A percentile compares a stretch with the other conserved stretches of the same genome.
These are phyloP conservation scores for Cyclophora punctaria DNA, from an alignment of 2,888 invertebrate genomes.

Conservation along the genomic window DNA sequence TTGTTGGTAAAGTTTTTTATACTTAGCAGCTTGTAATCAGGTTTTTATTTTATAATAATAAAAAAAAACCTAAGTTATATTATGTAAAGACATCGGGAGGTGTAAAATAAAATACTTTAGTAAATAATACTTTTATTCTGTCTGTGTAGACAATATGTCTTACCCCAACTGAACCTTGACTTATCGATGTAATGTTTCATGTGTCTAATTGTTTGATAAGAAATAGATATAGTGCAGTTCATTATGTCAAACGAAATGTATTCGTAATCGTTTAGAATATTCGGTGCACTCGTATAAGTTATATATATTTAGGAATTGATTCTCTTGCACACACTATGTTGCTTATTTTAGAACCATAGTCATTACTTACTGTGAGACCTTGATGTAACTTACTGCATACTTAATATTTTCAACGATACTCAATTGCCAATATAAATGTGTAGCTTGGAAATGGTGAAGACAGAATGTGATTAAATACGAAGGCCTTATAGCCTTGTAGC, in stretches of 20 bases:
- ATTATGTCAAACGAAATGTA: constrained; percentile 38
- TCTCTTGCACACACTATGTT: constrained; percentile 42
- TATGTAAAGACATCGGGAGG: constrained; percentile 60
- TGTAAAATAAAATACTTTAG: constrained; percentile 69
- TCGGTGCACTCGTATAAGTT: constrained; percentile 46
- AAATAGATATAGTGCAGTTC: constrained; percentile 37
- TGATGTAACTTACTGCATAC: constrained; percentile 4
- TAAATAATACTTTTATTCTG: constrained; percentile 50
- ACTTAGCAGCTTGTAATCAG: constrained; percentile 68
- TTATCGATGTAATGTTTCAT: constrained; percentile 33
- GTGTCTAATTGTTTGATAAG: constrained; percentile 33
- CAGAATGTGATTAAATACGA: constrained; percentile 13
- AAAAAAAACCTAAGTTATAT: constrained; percentile 50
- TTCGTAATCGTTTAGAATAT: constrained; percentile 44
- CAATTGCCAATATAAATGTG: constrained; percentile 17
- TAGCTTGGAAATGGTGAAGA: constrained; percentile 9
- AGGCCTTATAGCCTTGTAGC: constrained; percentile 34
- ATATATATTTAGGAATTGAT: constrained; percentile 47
- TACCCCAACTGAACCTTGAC: constrained; percentile 33
- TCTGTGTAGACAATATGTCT: constrained; percentile 35
- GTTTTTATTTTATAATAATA: constrained; percentile 50
- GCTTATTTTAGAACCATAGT: constrained; percentile 15
- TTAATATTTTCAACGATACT: constrained; percentile 7
- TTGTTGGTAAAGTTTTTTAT: constrained; percentile 65
- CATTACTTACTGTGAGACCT: constrained; percentile 7